phyloP scores from a whole-genome alignment of 2,888 invertebrate genomes.

The Drosophila meridiana region DNA sequence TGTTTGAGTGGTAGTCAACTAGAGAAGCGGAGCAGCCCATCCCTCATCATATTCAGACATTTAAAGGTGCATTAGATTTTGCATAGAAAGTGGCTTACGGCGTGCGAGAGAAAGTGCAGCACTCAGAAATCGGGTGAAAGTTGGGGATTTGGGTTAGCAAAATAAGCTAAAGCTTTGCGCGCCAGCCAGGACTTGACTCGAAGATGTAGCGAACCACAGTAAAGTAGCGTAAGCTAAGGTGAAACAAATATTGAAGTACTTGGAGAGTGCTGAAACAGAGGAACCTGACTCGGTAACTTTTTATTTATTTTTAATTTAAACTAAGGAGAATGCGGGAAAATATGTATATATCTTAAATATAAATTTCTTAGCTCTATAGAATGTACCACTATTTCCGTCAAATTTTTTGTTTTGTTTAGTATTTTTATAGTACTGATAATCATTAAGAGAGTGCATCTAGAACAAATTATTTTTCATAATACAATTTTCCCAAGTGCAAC shows the following conservation, averaged over 20 bases:
- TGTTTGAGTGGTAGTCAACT: constrained; percentile 35
- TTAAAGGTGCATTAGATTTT: constrained; percentile 45
- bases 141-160: constrained; percentile 40
- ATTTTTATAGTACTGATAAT: no score
- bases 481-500: no score
- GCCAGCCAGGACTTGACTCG: constrained; percentile 13
- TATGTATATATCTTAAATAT: no score
- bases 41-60: constrained; percentile 19
- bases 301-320: no score
- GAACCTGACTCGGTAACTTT: no score
- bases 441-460: no score
- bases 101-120: constrained; percentile 5
- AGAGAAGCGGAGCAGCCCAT: neutral
- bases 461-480: no score
- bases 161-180: constrained; percentile 28
- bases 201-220: neutral
- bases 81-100: constrained; percentile 43
- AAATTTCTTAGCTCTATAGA: no score
- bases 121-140: constrained; percentile 46
- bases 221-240: neutral
- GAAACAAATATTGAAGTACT: neutral
- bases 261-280: neutral
- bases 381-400: no score
- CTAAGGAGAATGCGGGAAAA: no score
- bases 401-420: no score